Percentiles rank a stretch among this genome's conserved stretches.
phyloP scores from a whole-genome alignment of 2,113 vertebrate species.

The Petrocephalus microphthalmus region DNA sequence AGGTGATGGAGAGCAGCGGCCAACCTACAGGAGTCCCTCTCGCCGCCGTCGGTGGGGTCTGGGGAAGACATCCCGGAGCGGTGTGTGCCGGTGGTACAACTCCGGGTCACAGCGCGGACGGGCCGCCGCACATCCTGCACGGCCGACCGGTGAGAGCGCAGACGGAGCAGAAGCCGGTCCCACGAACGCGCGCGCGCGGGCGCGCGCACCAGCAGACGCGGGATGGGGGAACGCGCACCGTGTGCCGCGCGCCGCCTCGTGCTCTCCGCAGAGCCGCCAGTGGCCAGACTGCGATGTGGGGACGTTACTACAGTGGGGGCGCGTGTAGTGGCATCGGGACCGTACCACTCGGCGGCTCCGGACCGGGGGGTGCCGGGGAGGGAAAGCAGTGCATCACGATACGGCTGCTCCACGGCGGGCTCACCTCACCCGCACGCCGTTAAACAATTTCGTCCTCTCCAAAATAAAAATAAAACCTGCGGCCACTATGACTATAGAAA shows the following conservation, averaged over 20 bases:
- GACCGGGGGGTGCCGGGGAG: slow-evolving; percentile 30
- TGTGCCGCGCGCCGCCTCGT: slow-evolving; percentile 21
- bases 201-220: not conserved
- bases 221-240: slow-evolving; percentile 28
- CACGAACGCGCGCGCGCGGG: not conserved
- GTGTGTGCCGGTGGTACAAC: slow-evolving; percentile 42
- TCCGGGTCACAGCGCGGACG: slow-evolving; percentile 57
- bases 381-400: slow-evolving; percentile 2
- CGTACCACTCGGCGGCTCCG: slow-evolving; percentile 60
- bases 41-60: slow-evolving; percentile 64
- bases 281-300: slow-evolving; percentile 53
- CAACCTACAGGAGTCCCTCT: slow-evolving; percentile 72
- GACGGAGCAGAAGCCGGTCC: not conserved
- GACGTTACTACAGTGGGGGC: slow-evolving; percentile 43
- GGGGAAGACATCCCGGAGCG: slow-evolving; percentile 73
- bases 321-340: slow-evolving; percentile 54
- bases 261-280: slow-evolving; percentile 49
- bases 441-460: not conserved
- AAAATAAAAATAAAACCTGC: slow-evolving; percentile 1
- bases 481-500: not conserved
- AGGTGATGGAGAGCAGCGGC: slow-evolving; percentile 27
- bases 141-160: not conserved
- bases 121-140: slow-evolving; percentile 57
- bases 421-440: not conserved
- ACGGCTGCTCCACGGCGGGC: not conserved